Evolutionary conservation across 2,888 invertebrate species (phyloP).

Genomic region (Sicus ferrugineus): DNA sequence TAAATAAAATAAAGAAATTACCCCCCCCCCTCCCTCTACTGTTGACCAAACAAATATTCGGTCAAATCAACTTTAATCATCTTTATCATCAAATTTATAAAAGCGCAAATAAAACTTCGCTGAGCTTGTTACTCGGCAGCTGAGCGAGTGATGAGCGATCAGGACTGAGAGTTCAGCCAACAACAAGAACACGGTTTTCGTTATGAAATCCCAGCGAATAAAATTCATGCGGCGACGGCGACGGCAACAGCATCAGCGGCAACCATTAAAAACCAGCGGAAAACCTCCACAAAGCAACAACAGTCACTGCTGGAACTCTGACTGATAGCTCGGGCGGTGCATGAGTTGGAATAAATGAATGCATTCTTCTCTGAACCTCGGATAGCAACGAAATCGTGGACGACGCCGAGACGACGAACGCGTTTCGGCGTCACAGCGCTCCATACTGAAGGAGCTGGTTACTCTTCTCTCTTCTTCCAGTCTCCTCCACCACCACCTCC

Average conservation of each 20-base stretch:
- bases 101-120: no score
- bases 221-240: background rate
- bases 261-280: conserved; percentile 2
- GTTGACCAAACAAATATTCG: no score
- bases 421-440: background rate
- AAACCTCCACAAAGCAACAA: background rate
- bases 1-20: background rate
- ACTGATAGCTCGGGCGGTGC: conserved; percentile 12
- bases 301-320: background rate
- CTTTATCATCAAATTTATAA: no score
- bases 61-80: no score
- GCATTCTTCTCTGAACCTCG: conserved; percentile 10
- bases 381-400: background rate
- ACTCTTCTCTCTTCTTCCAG: no score
- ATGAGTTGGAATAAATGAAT: conserved; percentile 27
- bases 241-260: conserved; percentile 15
- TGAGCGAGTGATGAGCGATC: no score
- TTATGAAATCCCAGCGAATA: no score
- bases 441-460: no score
- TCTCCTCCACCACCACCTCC: background rate
- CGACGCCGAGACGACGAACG: background rate
- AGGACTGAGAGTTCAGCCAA: no score
- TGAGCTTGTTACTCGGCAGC: no score
- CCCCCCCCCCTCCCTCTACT: no score
- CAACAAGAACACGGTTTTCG: no score